phyloP scores from a whole-genome alignment of 2,888 invertebrate genomes.

The Ligdia adustata region DNA sequence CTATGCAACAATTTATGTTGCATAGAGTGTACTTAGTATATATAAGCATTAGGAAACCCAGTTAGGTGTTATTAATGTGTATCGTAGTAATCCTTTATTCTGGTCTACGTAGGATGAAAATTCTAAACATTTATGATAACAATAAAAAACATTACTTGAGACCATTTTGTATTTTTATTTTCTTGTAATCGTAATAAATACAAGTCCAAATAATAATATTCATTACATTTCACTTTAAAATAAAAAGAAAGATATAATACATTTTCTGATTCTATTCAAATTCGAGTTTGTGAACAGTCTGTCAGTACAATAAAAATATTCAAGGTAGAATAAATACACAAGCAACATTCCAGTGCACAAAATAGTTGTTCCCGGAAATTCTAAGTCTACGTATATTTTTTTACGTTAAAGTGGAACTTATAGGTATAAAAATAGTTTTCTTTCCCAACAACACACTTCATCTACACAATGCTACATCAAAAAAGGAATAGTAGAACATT shows the following conservation, averaged over 20 bases:
- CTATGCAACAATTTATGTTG: too few species aligned
- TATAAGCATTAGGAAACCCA: too few species aligned
- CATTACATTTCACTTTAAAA: conserved; percentile 25
- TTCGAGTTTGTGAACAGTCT: conserved; percentile 29
- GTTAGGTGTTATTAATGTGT: too few species aligned
- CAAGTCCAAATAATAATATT: conserved; percentile 28
- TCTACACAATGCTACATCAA: neutral
- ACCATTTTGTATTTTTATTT: conserved; percentile 36
- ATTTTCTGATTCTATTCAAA: conserved; percentile 24
- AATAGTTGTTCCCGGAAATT: conserved; percentile 8
- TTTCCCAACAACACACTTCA: neutral
- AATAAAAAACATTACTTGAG: conserved; percentile 26
- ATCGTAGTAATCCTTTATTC: too few species aligned
- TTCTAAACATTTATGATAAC: conserved; percentile 1
- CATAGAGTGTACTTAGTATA: too few species aligned
- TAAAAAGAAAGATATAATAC: conserved; percentile 23
- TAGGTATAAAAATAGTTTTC: conserved; percentile 11
- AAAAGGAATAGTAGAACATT: too few species aligned
- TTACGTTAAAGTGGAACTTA: conserved; percentile 13
- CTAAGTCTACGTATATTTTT: neutral
- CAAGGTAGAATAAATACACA: conserved; percentile 16
- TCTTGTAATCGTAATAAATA: conserved; percentile 32
- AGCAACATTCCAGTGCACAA: conserved; percentile 16
- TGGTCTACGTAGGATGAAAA: too few species aligned
- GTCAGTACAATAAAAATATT: conserved; percentile 22